Evolutionary conservation across 2,797 vertebrate species (phyloP), one percentile per base, ranked within the genome.

Genomic region (Bucorvus abyssinicus): DNA sequence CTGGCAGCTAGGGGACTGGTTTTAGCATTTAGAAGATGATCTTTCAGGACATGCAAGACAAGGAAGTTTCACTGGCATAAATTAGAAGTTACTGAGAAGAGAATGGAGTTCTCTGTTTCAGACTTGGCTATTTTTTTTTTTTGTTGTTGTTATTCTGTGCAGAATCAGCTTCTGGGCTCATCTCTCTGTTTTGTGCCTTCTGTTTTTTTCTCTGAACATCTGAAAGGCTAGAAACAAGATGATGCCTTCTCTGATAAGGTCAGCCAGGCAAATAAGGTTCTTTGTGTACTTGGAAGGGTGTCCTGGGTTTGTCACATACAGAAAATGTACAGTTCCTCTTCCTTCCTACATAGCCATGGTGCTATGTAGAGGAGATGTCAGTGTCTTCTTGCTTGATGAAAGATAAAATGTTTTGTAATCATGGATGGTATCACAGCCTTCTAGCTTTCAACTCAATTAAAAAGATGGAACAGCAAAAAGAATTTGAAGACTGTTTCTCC

Each of bases 381-480:
- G 34, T 82, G 69, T 68, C 75, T 65, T 96, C 88, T 82, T 93
- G 30, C 53, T 84, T 96, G 75, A 44, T 93, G 79, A 94, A 95
- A 93, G 79, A 90, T 70, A 60, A 90, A 78, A 67, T 57, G 30
- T 64, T 92, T 90, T 95, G 30, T 74, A 89, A 84, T 92, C 3
- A 8, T n/a, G 88, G 90, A 81, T 75, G 49, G 91, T 93, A 74
- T 61, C 86, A 76, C 80, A 94, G 44, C 49, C 87, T 95, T 95
- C 88, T 96, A 75, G 79, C 71, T 97, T 97, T 95, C 80, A 95
- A 87, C 61, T 94, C 82, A 84, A 76, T 96, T 96, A 92, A 93
- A 96, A 95, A 94, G 71, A 84, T 85, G 84, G 85, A 86, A 40
- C 23, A 59, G 38, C 76, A 76, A 36, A 60, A 87, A 49, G 14